Evolutionary conservation across 37 sponge, comb jelly and placozoan genomes (phyloP), one percentile per base, ranked within the genome.

Genomic region (Beroe ovata): DNA sequence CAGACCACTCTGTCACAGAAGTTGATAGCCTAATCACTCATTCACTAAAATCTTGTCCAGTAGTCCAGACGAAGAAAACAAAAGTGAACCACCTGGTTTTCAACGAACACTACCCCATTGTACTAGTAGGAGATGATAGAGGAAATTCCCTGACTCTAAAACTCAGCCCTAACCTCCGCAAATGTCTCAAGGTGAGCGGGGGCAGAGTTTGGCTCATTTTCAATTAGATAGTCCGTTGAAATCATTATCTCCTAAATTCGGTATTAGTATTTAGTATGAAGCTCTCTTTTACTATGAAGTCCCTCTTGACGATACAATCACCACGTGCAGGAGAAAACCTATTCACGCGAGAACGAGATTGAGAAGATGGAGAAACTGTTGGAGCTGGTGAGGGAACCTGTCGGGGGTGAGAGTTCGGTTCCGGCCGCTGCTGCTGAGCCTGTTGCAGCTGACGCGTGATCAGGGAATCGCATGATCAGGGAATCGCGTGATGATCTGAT

Each of bases 301-400:
- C n/a, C n/a, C n/a, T n/a, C n/a, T n/a, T n/a, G n/a, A n/a, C n/a
- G n/a, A n/a, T n/a, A n/a, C n/a, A n/a, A n/a, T n/a, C n/a, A n/a
- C n/a, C n/a, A n/a, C n/a, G n/a, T 29, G 21, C 84, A 93, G 94
- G 93, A 93, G 61, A 96, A 95, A 89, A 88, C 64, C 8, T 64
- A 90, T 29, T 90, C 92, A 0, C 30, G 37, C 8, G 95, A 95
- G 59, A 90, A 89, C 42, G 97, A 96, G 60, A 61, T 92, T 16
- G 93, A 92, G 1, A 96, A 95, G 88, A 93, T 96, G 95, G 95
- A 96, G 37, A 95, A 94, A 41, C 69, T 96, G 72, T 89, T 96
- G 37, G 38, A 72, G 14, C 93, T 96, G 90, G 95, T 96, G 19
- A 59, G 91, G 36, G 95, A 96, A 37, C 61, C 88, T 19, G 38